Percentiles rank a stretch among this genome's conserved stretches.
Evolutionary conservation across 2,888 invertebrate species (phyloP).

Genomic region (Drosophila setosimentum): DNA sequence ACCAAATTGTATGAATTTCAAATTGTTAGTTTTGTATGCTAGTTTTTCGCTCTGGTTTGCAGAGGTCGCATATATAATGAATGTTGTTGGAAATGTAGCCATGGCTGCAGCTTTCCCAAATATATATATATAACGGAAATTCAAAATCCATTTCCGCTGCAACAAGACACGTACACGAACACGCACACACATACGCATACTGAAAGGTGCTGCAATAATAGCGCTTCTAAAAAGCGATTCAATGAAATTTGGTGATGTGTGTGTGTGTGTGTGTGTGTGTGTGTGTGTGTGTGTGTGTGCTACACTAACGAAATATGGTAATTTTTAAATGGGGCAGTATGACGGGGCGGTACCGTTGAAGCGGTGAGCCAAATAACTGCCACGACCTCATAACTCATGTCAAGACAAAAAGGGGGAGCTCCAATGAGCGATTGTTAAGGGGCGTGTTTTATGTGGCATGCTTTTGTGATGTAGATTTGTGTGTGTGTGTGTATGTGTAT

Average conservation of each 20-base stretch:
- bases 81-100: slow-evolving; percentile 44
- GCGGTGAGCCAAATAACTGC: slow-evolving; percentile 57
- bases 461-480: slow-evolving; percentile 3
- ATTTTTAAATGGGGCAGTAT: slow-evolving; percentile 61
- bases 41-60: slow-evolving; percentile 18
- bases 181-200: background rate
- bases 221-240: slow-evolving; percentile 38
- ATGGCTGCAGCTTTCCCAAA: slow-evolving; percentile 33
- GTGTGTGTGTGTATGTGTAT: slow-evolving; percentile 8
- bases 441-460: slow-evolving; percentile 12
- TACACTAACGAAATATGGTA: slow-evolving; percentile 65
- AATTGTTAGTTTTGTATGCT: slow-evolving; percentile 21
- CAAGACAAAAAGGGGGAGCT: slow-evolving; percentile 34
- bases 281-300: slow-evolving; percentile 16
- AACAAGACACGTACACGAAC: background rate
- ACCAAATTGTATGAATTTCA: slow-evolving; percentile 36
- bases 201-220: slow-evolving; percentile 19
- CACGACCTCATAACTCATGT: slow-evolving; percentile 69
- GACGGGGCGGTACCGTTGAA: slow-evolving; percentile 9
- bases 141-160: slow-evolving; percentile 75
- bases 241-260: slow-evolving; percentile 40
- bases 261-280: slow-evolving; percentile 10
- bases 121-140: slow-evolving; percentile 58
- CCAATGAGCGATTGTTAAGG: slow-evolving; percentile 71
- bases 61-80: slow-evolving; percentile 55